Evolutionary conservation across 2,888 invertebrate species (phyloP).

Genomic region (Ichneumoninae sp.): DNA sequence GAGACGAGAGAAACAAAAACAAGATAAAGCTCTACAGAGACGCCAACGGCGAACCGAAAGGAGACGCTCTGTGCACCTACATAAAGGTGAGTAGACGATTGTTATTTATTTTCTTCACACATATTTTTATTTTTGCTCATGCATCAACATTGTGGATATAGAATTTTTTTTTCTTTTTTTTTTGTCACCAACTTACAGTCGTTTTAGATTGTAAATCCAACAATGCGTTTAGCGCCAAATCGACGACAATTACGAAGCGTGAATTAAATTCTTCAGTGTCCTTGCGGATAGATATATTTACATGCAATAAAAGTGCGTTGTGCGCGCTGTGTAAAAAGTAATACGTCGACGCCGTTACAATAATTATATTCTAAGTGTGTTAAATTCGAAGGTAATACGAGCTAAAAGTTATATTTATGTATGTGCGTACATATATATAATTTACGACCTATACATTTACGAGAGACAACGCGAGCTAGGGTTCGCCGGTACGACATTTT

Average conservation of each 20-base stretch:
- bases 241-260: conserved; percentile 17
- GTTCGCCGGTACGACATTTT: conserved; percentile 35
- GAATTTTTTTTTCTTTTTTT: background rate
- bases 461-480: background rate
- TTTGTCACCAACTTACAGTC: background rate
- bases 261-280: conserved; percentile 6
- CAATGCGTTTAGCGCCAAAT: conserved; percentile 30
- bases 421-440: background rate
- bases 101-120: background rate
- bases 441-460: background rate
- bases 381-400: conserved; percentile 27
- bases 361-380: conserved; percentile 50
- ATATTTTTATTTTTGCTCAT: background rate
- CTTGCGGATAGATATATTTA: conserved; percentile 68
- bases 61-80: conserved; percentile 98
- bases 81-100: conserved; percentile 90
- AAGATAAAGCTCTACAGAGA: conserved; percentile 97
- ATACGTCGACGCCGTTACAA: conserved; percentile 60
- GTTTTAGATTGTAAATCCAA: conserved; percentile 17
- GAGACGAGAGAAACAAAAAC: conserved; percentile 92
- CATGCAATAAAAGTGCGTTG: conserved; percentile 65
- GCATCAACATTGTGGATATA: background rate
- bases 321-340: conserved; percentile 60
- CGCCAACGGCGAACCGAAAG: conserved; percentile 92
- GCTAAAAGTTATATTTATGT: conserved; percentile 3